Conservation (phyloP, 2,113 vertebrate species). For the Tursiops truncatus region DNA sequence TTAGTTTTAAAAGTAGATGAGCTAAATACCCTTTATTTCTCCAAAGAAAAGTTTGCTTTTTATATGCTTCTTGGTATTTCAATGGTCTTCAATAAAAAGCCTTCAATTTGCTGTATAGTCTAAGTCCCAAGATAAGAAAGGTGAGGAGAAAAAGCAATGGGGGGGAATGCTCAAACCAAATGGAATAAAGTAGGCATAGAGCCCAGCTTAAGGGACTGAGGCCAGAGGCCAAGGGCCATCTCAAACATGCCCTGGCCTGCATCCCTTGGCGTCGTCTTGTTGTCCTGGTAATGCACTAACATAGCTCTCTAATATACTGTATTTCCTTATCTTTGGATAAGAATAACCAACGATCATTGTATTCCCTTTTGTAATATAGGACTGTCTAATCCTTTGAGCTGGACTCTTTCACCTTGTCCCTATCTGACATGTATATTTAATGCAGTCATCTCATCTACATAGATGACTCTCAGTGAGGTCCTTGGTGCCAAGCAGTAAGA, state of each 20-base stretch:
- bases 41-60: constrained; percentile 23
- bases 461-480: background rate
- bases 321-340: background rate
- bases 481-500: background rate
- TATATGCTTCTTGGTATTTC: background rate
- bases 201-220: background rate
- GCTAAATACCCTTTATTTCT: background rate
- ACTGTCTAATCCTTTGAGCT: background rate
- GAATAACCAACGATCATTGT: background rate
- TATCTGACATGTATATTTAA: background rate
- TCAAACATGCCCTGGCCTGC: background rate
- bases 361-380: background rate
- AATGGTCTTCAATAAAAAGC: background rate
- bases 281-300: background rate
- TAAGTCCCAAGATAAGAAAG: background rate
- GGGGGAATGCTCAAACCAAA: background rate
- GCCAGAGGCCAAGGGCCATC: background rate
- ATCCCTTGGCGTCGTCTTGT: too few relatives aligned
- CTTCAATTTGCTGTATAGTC: background rate
- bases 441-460: background rate
- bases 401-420: background rate
- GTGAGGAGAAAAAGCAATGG: background rate
- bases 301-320: background rate
- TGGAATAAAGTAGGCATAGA: background rate
- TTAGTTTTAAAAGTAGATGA: constrained; percentile 49